Evolutionary conservation across 2,113 vertebrate species (phyloP), one percentile per base, ranked within the genome.

Genomic region (Synodontis membranacea): DNA sequence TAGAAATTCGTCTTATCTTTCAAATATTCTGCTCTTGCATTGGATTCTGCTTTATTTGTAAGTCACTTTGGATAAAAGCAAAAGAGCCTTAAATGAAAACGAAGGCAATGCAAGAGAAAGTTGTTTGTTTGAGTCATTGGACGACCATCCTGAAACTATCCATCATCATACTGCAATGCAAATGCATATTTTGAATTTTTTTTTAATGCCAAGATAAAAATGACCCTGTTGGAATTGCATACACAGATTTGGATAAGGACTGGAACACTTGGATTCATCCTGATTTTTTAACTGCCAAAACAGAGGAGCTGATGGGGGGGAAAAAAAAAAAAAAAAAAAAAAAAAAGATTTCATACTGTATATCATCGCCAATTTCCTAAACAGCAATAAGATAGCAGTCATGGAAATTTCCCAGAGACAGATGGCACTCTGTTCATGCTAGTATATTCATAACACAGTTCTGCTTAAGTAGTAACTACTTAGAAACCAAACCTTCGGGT

Each of bases 361-460:
- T n/a, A 54, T 28, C 42, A 75, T 28, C 9, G 50, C 25, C 52
- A 58, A 17, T 68, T 75, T 84, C 17, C 37, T 28, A 84, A 75
- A 60, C 39, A 42, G 34, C 37, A 56, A 54, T 56, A 39, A 54
- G 83, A 56, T 42, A 58, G 50, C n/a, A 64, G 64, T 72, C 50
- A n/a, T 37, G 66, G 70, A 84, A 54, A 56, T 72, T 34, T 74
- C 34, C 21, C 64, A 84, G 82, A 84, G 66, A 54, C 48, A 56
- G 66, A 84, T 84, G 50, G 52, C 37, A 56, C 15, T n/a, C 50
- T 84, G 83, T 9, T 17, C 83, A 58, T 74, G 83, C 44, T 84
- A 74, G 52, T 74, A 74, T 37, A 56, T 42, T 75, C 56, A 72
- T 31, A 56, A 84, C 68, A 58, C 83, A 34, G 74, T 28, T 74